Evolutionary conservation across 53 echinoderm and acorn worm species (phyloP), one percentile per base, ranked within the genome.

Genomic region (Holothuria scabra): DNA sequence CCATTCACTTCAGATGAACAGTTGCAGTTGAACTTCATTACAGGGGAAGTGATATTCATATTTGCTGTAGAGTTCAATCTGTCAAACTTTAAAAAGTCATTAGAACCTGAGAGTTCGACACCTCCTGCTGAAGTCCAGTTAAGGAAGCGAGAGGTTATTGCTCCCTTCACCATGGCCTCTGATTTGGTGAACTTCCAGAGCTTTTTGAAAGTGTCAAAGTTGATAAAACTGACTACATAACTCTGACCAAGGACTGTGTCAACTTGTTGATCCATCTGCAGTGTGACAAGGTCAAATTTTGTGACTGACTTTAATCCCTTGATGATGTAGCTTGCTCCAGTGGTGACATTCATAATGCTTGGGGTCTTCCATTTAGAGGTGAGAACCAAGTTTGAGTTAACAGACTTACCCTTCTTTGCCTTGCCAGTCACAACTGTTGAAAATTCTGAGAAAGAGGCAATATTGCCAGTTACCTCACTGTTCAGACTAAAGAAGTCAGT

Each of bases 251-350:
- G 44, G 82, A 81, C 41, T 61, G 82, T 64, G 14, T 62, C 41
- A 12, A 64, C 64, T 46, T 81, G 41, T 41, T 48, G 41, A 0
- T 61, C 32, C 23, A 81, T 28, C n/a, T 33, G 3, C n/a, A 61
- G 5, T 46, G n/a, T 37, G 10, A 96, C 86, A 22, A 57, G 67
- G 24, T 89, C 86, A 52, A 96, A 96, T 6, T 66, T 37, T 72
- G 85, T 83, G 44, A 72, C 83, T 26, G 68, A 67, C 33, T 74
- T 79, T 88, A 96, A 87, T 29, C 71, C 85, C 22, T 86, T 71
- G 76, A 96, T 86, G 86, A 66, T 80, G 85, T 64, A 90, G 84
- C 79, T 90, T 28, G 88, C 93, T 84, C 80, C 85, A 3, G 88
- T 75, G 63, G 79, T 90, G 37, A 90, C 41, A 76, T 93, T 93